Percentiles rank a stretch among this genome's conserved stretches.
These are phyloP conservation scores for Platorchestia sp. DNA, from an alignment of 1,140 invertebrate genomes.

Conservation along the genomic window DNA sequence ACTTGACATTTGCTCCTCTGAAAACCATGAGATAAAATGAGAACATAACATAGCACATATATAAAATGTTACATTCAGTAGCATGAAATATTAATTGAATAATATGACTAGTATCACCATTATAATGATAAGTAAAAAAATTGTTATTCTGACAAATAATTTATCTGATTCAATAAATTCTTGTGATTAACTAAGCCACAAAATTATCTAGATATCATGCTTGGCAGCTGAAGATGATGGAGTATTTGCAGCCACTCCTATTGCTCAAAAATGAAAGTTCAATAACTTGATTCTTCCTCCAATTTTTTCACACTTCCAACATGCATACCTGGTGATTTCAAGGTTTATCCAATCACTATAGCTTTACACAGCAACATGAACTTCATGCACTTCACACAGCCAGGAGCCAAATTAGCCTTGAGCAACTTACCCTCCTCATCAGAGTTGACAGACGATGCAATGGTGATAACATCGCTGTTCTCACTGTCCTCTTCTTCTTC, in stretches of 20 bases:
- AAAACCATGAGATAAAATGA: neutral
- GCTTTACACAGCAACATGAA: neutral
- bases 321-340: neutral
- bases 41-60: neutral
- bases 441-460: constrained; percentile 16
- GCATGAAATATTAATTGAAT: neutral
- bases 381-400: neutral
- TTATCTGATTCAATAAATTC: neutral
- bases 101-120: neutral
- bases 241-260: neutral
- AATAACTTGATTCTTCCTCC: neutral
- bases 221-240: neutral
- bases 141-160: neutral
- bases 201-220: neutral
- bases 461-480: constrained; percentile 29
- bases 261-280: neutral
- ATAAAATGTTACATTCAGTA: neutral
- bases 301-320: neutral
- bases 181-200: neutral
- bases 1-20: constrained; percentile 3
- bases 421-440: constrained; percentile 12
- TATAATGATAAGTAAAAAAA: too few species aligned
- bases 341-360: neutral
- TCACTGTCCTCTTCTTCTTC: constrained; percentile 37
- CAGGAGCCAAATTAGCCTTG: neutral